These are phyloP conservation scores for Columba livia DNA, from an alignment of 2,113 vertebrate species.

Conservation along the genomic window DNA sequence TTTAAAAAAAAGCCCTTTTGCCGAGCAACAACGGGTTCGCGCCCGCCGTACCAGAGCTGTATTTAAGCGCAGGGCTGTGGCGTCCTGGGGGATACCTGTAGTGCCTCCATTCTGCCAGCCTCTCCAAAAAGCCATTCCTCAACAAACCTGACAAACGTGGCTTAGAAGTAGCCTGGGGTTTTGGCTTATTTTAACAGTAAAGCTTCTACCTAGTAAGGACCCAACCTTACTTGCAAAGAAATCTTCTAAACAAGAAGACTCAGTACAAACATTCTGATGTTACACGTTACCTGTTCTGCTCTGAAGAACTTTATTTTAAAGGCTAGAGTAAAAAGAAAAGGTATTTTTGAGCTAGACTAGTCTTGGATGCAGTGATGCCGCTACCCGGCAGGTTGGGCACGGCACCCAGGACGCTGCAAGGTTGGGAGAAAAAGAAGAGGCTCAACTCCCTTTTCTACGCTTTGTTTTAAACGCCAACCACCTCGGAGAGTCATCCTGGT, in stretches of 20 bases:
- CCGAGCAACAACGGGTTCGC: neutral
- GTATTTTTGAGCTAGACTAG: neutral
- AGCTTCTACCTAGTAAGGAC: neutral
- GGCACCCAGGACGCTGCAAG: neutral
- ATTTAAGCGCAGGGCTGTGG: neutral
- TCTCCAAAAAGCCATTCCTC: neutral
- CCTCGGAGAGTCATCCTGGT: neutral
- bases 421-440: neutral
- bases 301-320: neutral
- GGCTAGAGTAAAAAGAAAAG: neutral
- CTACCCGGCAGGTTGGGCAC: neutral
- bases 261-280: neutral
- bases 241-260: neutral
- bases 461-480: neutral
- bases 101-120: neutral
- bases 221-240: neutral
- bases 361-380: neutral
- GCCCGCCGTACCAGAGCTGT: neutral
- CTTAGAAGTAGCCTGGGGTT: rapidly evolving
- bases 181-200: neutral
- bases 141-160: neutral
- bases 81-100: neutral
- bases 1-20: neutral
- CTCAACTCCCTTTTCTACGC: neutral
- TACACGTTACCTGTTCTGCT: neutral